These are phyloP conservation scores for Cydia pomonella DNA, from an alignment of 1,140 invertebrate genomes.

Conservation along the genomic window DNA sequence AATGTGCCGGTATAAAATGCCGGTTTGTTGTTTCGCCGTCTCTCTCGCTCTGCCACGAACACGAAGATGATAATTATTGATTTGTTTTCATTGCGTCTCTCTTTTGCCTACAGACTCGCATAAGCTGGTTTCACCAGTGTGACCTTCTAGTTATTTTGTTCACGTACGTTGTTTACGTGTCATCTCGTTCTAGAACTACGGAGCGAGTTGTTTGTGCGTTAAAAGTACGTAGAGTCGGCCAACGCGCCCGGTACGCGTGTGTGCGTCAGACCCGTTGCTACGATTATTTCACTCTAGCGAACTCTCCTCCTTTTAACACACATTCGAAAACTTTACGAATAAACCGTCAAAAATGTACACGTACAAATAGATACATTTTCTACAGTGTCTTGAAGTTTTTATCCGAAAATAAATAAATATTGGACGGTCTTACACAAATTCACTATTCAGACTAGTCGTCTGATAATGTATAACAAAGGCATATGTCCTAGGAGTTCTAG, in stretches of 20 bases:
- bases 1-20: conserved; percentile 64
- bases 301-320: neutral
- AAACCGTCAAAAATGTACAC: neutral
- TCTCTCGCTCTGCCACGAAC: conserved; percentile 65
- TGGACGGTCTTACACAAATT: no score
- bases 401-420: no score
- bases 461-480: no score
- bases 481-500: no score
- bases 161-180: conserved; percentile 76
- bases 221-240: conserved; percentile 43
- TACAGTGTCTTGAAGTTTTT: neutral
- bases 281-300: conserved; percentile 15
- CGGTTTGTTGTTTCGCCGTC: conserved; percentile 74
- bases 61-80: conserved; percentile 73
- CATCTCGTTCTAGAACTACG: conserved; percentile 70
- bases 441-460: no score
- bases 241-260: conserved; percentile 33
- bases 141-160: conserved; percentile 76
- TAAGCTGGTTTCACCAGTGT: conserved; percentile 62
- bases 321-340: neutral
- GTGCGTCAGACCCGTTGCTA: conserved; percentile 35
- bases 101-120: conserved; percentile 53
- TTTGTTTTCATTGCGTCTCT: conserved; percentile 80
- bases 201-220: conserved; percentile 52
- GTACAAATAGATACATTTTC: neutral